These are phyloP conservation scores for Neoseiulus cucumeris DNA, from an alignment of 1,140 invertebrate species.

Conservation along the genomic window DNA sequence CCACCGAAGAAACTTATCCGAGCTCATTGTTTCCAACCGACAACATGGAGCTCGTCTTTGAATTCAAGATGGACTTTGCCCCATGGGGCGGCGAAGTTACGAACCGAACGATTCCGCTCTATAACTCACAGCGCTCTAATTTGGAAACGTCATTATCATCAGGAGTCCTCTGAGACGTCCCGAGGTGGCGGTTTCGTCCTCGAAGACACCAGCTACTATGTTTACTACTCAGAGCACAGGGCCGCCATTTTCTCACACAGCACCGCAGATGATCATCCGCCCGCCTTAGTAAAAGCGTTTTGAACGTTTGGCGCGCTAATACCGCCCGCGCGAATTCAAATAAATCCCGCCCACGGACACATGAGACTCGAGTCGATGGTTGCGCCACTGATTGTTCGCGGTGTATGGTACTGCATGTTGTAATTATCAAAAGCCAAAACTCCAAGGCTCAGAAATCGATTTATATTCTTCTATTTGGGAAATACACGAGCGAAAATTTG, in stretches of 20 bases:
- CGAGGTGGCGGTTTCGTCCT: background rate
- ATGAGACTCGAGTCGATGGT: no score
- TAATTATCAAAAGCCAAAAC: no score
- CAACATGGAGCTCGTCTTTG: background rate
- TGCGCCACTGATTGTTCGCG: no score
- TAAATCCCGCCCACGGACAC: background rate
- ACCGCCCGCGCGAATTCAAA: background rate
- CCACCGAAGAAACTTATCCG: no score
- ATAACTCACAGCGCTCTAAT: background rate
- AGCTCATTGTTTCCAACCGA: background rate
- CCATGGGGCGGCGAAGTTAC: no score
- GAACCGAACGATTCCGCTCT: background rate
- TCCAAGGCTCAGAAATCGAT: no score
- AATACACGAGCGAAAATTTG: no score
- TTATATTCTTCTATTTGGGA: no score
- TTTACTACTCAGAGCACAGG: background rate
- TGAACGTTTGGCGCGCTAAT: background rate
- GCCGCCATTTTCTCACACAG: constrained; percentile 9
- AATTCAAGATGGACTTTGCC: background rate
- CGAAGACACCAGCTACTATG: background rate
- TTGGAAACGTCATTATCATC: background rate
- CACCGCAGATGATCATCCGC: background rate
- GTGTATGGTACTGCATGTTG: no score
- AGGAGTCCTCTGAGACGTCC: background rate
- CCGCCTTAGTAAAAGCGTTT: background rate